A percentile compares a stretch with the other conserved stretches of the same genome.
Evolutionary conservation across 1,140 invertebrate genomes (phyloP).

Genomic region (Aphis craccivora): DNA sequence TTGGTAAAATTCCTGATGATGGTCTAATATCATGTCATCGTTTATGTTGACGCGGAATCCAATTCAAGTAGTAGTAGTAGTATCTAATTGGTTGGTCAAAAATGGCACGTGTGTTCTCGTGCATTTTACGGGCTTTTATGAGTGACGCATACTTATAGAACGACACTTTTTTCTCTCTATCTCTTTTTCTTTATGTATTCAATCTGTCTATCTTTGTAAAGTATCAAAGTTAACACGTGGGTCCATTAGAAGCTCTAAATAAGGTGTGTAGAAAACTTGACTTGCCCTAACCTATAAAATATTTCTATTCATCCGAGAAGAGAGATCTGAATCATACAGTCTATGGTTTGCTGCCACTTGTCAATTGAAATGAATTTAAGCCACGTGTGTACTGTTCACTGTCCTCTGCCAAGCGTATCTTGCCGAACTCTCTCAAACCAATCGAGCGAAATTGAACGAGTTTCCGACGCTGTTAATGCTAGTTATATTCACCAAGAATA

Average conservation of each 20-base stretch:
- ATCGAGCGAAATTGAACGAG: constrained; percentile 27
- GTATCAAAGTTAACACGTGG: constrained; percentile 19
- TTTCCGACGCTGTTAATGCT: neutral
- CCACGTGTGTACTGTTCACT: neutral
- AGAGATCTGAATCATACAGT: neutral
- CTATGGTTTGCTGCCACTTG: neutral
- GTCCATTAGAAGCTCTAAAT: constrained; percentile 6
- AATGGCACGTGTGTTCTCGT: neutral
- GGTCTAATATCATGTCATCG: neutral
- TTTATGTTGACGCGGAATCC: neutral
- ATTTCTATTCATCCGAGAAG: neutral
- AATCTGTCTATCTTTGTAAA: neutral
- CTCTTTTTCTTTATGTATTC: neutral
- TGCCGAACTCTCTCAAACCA: neutral
- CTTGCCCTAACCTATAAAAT: neutral
- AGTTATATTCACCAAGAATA: neutral
- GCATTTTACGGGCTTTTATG: constrained; percentile 11
- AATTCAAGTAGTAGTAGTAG: neutral
- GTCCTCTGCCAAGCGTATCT: neutral
- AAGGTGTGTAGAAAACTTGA: neutral
- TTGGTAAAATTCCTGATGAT: neutral
- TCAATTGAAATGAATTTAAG: neutral
- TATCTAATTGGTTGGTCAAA: neutral
- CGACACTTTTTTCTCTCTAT: neutral
- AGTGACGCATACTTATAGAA: neutral